phyloP scores from a whole-genome alignment of 1,140 invertebrate species.

The Antheraea mylitta region DNA sequence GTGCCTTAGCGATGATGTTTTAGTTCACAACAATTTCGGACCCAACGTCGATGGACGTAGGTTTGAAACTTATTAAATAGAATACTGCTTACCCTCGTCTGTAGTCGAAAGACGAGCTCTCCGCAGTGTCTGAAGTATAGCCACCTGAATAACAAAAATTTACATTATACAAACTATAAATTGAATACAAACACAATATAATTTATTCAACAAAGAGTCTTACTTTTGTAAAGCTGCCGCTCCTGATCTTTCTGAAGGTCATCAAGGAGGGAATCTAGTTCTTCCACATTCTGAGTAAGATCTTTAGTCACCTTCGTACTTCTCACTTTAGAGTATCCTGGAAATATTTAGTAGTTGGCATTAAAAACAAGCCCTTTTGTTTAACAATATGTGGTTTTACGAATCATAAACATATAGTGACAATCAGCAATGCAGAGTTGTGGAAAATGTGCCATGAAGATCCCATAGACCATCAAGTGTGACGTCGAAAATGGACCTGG shows the following conservation, averaged over 20 bases:
- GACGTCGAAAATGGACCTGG: no score
- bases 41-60: no score
- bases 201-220: constrained; percentile 17
- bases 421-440: no score
- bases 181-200: no score
- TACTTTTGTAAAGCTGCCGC: constrained; percentile 73
- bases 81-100: constrained; percentile 53
- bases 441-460: no score
- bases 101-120: constrained; percentile 74
- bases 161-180: background rate
- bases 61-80: no score
- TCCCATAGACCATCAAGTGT: no score
- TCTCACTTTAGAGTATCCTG: constrained; percentile 68
- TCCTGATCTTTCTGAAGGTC: constrained; percentile 76
- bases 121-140: constrained; percentile 73
- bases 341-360: background rate
- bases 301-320: constrained; percentile 69
- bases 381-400: no score
- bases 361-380: no score
- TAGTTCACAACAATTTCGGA: no score
- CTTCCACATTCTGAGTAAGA: constrained; percentile 73
- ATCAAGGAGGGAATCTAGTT: constrained; percentile 74
- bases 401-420: no score
- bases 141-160: constrained; percentile 52
- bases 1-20: no score